phyloP scores from a whole-genome alignment of 2,797 vertebrate species.

The Pelobates cultripes region DNA sequence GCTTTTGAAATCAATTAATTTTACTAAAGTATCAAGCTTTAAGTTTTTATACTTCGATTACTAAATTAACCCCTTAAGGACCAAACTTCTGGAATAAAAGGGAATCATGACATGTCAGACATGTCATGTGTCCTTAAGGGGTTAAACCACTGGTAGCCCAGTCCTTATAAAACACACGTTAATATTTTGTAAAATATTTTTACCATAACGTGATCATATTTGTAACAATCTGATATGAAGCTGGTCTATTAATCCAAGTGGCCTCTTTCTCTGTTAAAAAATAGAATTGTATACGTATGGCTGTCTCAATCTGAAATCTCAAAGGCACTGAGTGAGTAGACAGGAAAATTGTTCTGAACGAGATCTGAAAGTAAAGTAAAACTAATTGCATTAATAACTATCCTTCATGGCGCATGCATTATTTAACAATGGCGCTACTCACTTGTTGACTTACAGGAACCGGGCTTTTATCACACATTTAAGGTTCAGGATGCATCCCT shows the following conservation, averaged over 20 bases:
- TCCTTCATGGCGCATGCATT: constrained; percentile 25
- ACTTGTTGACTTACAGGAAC: constrained; percentile 22
- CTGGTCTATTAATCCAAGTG: background rate
- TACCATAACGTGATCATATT: background rate
- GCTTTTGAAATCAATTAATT: no score
- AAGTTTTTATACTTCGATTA: no score
- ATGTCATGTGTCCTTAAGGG: no score
- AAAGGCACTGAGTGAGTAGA: background rate
- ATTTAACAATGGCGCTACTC: constrained; percentile 10
- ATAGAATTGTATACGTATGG: background rate
- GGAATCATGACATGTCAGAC: no score
- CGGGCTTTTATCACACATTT: constrained; percentile 27
- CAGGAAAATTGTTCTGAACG: constrained; percentile 5
- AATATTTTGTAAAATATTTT: no score
- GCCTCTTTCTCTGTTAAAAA: background rate
- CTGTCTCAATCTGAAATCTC: background rate
- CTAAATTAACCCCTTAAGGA: no score
- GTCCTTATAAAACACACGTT: no score
- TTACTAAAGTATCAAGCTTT: no score
- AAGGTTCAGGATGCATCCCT: constrained; percentile 15
- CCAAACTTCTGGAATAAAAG: no score
- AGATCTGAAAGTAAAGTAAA: constrained; percentile 14
- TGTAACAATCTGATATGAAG: background rate
- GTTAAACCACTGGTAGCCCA: no score
- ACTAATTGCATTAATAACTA: constrained; percentile 29